phyloP scores from a whole-genome alignment of 2,797 vertebrate genomes.

The Poliocrania exsul region DNA sequence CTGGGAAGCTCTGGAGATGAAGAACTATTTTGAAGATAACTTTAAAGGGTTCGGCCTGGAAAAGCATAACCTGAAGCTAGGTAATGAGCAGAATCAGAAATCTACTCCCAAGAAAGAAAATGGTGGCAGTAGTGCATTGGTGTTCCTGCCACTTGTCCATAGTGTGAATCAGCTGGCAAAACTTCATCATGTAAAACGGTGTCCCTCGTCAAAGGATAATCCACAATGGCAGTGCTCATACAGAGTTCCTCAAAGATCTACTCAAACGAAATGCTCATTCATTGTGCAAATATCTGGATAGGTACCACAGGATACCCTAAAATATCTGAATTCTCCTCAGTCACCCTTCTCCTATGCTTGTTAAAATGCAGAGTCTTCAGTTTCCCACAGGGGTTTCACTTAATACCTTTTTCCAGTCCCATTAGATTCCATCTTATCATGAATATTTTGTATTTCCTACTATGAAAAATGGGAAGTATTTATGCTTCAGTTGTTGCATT shows the following conservation, averaged over 20 bases:
- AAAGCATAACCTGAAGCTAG: not conserved
- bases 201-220: not conserved
- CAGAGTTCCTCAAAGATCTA: not conserved
- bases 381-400: not conserved
- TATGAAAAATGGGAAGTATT: not conserved
- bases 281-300: not conserved
- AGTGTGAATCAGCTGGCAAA: not conserved
- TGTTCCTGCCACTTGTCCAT: not conserved
- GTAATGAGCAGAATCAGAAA: not conserved
- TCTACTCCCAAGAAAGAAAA: not conserved
- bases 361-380: not conserved
- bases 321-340: not conserved
- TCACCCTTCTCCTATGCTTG: rapidly evolving
- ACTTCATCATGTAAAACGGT: not conserved
- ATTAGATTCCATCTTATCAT: not conserved
- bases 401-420: not conserved
- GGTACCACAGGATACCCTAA: not conserved
- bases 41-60: not conserved
- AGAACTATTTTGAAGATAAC: not conserved
- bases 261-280: rapidly evolving
- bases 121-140: not conserved
- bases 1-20: not conserved
- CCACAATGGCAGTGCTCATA: not conserved
- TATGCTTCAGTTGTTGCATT: not conserved
- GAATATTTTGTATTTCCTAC: not conserved